Conservation (phyloP, 1,140 invertebrate genomes). For the Pissodes strobi region DNA sequence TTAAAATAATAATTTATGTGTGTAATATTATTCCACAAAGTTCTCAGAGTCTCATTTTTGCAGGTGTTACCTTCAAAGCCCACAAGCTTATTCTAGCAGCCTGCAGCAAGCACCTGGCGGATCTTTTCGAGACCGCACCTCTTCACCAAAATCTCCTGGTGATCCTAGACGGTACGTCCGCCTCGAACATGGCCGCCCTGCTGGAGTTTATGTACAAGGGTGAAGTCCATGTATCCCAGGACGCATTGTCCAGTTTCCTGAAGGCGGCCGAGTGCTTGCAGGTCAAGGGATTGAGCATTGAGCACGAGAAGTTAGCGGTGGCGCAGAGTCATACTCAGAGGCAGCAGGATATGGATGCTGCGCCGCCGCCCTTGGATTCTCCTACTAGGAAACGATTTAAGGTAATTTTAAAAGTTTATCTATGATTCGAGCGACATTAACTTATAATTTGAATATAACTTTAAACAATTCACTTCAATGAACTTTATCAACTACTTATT, state of each 20-base stretch:
- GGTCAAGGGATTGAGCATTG: constrained; percentile 79
- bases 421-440: no score
- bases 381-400: constrained; percentile 39
- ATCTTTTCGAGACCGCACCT: constrained; percentile 87
- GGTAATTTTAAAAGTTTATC: no score
- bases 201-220: constrained; percentile 94
- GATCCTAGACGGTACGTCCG: constrained; percentile 84
- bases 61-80: constrained; percentile 87
- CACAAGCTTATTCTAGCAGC: constrained; percentile 87
- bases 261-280: constrained; percentile 89
- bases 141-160: constrained; percentile 80
- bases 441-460: no score
- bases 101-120: constrained; percentile 92
- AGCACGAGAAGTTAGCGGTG: constrained; percentile 74
- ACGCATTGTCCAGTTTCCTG: constrained; percentile 84
- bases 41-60: constrained; percentile 56
- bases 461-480: background rate
- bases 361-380: constrained; percentile 36
- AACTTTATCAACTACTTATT: background rate
- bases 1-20: no score
- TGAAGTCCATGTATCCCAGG: constrained; percentile 88
- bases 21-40: no score
- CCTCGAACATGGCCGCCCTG: constrained; percentile 85
- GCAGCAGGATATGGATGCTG: constrained; percentile 22
- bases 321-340: constrained; percentile 64